Base-by-base conservation (phyloP, 2,888 invertebrate species). In the Parnassius glacialis region DNA sequence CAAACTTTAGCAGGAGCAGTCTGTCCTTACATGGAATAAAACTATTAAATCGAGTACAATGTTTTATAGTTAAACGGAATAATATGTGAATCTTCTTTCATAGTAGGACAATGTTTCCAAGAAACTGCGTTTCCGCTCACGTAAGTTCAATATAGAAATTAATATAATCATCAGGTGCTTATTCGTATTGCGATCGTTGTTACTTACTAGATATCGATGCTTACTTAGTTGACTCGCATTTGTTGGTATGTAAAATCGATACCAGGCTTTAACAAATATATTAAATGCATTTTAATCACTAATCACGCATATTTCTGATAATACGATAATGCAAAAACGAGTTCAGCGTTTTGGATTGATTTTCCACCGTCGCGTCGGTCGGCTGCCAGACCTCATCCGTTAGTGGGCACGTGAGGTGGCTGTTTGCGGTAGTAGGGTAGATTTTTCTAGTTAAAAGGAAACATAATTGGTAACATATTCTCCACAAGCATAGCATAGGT, bases 81-180 rank as follows among this genome's bases (percentile, higher is more conserved):
- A 66, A 72, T 70, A 66, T 69, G 71, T 68, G n/a, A 11, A 52
- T 52, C 61, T 41, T 45, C 25, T 45, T 34, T 11, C 16, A 47
- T 44, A 51, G 62, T 61, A 59, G 51, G 72, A 69, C 71, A 68
- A 72, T 80, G 77, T 34, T 34, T 82, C 82, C 77, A 78, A 81
- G 81, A 20, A 20, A 20, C 72, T 76, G 76, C 76, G 75, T 79
- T 85, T 85, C 59, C 82, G 82, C 78, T 81, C 75, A 76, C 78
- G 76, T 71, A 74, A 79, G 80, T 81, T 85, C 80, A 84, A 82
- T 82, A 80, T 77, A 77, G 72, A 80, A 75, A 78, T 81, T 79
- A 51, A 48, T 61, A 57, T 47, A 57, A 57, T 57, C 51, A 68
- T 54, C 61, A 47, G 43, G 20, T 52, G 20, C 10, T 52, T 52